Evolutionary conservation across 2,888 invertebrate species (phyloP).

Genomic region (Cephus rjabovi): DNA sequence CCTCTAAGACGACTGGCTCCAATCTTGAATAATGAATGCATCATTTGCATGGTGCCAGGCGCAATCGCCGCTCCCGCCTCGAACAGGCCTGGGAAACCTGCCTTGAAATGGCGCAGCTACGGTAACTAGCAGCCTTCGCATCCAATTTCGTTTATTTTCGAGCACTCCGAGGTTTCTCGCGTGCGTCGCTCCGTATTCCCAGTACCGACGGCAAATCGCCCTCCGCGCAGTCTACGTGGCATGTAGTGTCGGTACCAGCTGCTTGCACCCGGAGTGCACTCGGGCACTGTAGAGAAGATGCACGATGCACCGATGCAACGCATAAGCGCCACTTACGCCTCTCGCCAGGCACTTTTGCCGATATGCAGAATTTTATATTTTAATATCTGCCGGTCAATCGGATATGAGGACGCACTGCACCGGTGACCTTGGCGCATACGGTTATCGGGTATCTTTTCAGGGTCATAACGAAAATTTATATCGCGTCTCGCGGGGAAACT

Average conservation of each 20-base stretch:
- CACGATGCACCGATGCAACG: neutral
- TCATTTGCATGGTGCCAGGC: neutral
- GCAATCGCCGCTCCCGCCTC: neutral
- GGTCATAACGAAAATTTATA: neutral
- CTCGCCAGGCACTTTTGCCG: neutral
- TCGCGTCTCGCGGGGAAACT: neutral
- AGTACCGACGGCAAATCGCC: neutral
- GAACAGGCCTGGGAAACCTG: neutral
- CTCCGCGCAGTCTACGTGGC: no score
- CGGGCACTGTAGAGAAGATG: neutral
- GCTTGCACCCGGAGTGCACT: neutral
- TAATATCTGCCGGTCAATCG: neutral
- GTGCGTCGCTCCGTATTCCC: neutral
- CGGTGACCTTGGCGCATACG: neutral
- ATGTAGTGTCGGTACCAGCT: no score
- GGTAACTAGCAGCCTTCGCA: constrained; percentile 1
- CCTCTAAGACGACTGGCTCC: neutral
- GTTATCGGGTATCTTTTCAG: neutral
- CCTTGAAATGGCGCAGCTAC: constrained; percentile 1
- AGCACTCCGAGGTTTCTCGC: neutral
- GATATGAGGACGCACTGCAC: neutral
- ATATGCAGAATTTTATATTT: neutral
- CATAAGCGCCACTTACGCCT: neutral
- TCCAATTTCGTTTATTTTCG: neutral
- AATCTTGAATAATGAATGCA: neutral